phyloP scores from a whole-genome alignment of 2,113 vertebrate genomes.

The Excalfactoria chinensis region DNA sequence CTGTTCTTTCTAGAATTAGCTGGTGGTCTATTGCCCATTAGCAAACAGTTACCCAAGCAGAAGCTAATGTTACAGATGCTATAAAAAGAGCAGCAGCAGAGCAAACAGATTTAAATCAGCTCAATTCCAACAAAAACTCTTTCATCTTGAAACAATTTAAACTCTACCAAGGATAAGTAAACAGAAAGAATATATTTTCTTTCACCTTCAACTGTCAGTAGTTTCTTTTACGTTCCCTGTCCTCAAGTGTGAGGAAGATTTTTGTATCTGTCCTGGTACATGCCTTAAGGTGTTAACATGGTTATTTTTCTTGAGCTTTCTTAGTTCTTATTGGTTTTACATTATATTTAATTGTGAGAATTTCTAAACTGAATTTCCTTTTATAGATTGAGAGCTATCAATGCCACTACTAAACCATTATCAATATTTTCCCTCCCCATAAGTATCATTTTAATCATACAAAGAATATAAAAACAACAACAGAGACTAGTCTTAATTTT shows the following conservation, averaged over 20 bases:
- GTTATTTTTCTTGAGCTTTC: neutral
- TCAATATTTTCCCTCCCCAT: neutral
- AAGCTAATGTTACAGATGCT: conserved; percentile 33
- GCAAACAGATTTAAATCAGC: conserved; percentile 50
- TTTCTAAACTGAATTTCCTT: neutral
- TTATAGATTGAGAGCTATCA: neutral
- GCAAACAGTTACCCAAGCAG: conserved; percentile 32
- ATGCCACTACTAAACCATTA: neutral
- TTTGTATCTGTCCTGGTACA: neutral
- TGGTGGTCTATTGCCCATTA: conserved; percentile 32
- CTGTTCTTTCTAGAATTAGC: conserved; percentile 28
- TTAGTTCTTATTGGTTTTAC: neutral
- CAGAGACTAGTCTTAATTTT: neutral
- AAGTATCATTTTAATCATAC: neutral
- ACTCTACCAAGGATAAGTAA: conserved; percentile 39
- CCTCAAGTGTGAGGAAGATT: neutral
- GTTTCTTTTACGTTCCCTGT: neutral
- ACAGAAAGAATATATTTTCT: conserved; percentile 38
- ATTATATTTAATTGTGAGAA: neutral
- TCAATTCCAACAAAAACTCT: conserved; percentile 26
- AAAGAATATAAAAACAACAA: neutral
- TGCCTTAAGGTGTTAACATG: neutral
- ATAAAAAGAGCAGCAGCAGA: conserved; percentile 33
- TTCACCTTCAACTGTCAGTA: conserved; percentile 8
- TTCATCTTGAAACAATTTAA: conserved; percentile 55